Percentiles rank a stretch among this genome's conserved stretches.
phyloP scores from a whole-genome alignment of 2,113 vertebrate species.

The Harpagus bidentatus region DNA sequence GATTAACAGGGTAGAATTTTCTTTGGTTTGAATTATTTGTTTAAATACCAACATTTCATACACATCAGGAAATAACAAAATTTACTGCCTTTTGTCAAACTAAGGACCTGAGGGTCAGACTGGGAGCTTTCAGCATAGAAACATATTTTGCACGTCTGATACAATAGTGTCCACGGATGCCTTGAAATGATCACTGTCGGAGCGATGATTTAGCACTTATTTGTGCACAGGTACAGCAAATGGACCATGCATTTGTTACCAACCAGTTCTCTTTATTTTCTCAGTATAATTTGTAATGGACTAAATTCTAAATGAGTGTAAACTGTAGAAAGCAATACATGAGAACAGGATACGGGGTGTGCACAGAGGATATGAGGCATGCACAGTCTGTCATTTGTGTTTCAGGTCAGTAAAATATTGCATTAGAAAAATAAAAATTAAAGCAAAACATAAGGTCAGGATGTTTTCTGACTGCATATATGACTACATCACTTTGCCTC shows the following conservation, averaged over 20 bases:
- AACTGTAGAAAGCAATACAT: not conserved
- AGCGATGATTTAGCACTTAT: not conserved
- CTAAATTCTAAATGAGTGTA: not conserved
- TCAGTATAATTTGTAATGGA: not conserved
- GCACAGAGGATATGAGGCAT: not conserved
- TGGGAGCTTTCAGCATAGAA: not conserved
- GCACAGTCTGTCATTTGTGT: not conserved
- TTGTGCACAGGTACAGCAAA: not conserved
- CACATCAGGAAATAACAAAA: not conserved
- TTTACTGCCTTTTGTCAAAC: not conserved
- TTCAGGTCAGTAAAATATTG: not conserved
- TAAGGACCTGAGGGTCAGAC: not conserved
- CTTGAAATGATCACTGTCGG: not conserved
- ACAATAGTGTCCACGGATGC: not conserved
- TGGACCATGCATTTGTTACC: not conserved
- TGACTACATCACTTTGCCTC: not conserved
- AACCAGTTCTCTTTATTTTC: not conserved
- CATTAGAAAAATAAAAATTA: not conserved
- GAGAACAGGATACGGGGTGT: not conserved
- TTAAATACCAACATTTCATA: not conserved
- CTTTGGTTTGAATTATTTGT: not conserved
- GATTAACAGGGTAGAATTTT: not conserved
- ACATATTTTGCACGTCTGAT: accelerated
- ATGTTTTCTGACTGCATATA: not conserved
- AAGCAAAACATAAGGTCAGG: not conserved